Evolutionary conservation across 2,888 invertebrate species (phyloP).

Genomic region (Patella depressa): DNA sequence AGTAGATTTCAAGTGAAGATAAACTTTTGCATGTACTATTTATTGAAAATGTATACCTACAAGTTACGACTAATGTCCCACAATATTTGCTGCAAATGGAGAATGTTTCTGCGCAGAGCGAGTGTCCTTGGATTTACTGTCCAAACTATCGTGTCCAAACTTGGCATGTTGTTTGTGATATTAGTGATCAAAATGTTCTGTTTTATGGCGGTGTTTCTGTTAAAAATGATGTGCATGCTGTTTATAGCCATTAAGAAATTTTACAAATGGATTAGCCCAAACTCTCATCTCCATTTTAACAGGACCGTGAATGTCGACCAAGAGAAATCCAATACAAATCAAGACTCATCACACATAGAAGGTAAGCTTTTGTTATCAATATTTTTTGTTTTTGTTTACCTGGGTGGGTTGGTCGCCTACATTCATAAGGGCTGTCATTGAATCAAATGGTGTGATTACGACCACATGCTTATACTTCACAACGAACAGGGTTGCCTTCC

Average conservation of each 20-base stretch:
- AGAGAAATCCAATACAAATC: slow-evolving; percentile 60
- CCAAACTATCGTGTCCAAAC: slow-evolving; percentile 12
- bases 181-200: slow-evolving; percentile 13
- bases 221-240: slow-evolving; percentile 4
- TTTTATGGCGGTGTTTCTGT: slow-evolving; percentile 11
- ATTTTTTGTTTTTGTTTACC: background rate
- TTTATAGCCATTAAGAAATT: background rate
- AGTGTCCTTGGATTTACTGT: slow-evolving; percentile 8
- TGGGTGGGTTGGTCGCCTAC: background rate
- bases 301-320: slow-evolving; percentile 61
- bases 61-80: too few species aligned
- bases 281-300: slow-evolving; percentile 41
- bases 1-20: too few species aligned
- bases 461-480: too few species aligned
- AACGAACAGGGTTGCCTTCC: too few species aligned
- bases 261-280: background rate
- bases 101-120: background rate
- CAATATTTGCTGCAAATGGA: too few species aligned
- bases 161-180: slow-evolving; percentile 14
- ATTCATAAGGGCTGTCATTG: too few species aligned
- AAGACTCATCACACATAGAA: slow-evolving; percentile 67
- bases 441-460: too few species aligned
- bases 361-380: slow-evolving; percentile 43
- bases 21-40: too few species aligned
- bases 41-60: too few species aligned